These are phyloP conservation scores for Macroramphosus scolopax DNA, from an alignment of 2,797 vertebrate genomes.

Conservation along the genomic window DNA sequence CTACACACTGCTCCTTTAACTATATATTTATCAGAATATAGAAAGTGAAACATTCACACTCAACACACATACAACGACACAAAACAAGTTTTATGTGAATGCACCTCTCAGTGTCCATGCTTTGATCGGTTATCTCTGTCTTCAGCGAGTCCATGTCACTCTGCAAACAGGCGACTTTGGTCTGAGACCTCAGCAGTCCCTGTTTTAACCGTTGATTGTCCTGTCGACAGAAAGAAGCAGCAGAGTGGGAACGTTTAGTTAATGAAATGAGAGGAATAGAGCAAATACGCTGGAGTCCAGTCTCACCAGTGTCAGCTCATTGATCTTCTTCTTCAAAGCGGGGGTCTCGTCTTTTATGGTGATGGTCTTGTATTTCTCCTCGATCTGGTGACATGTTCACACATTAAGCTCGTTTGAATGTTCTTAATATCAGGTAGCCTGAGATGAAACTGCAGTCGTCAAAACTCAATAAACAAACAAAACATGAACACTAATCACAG, in stretches of 20 bases:
- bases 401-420: constrained; percentile 6
- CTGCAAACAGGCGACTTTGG: constrained; percentile 88
- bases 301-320: constrained; percentile 87
- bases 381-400: constrained; percentile 76
- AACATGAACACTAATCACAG: neutral
- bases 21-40: too few relatives aligned
- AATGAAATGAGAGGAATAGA: neutral
- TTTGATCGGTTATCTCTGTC: constrained; percentile 92
- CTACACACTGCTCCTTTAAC: too few relatives aligned
- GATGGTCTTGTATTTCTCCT: constrained; percentile 87
- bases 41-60: too few relatives aligned
- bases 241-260: neutral
- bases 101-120: constrained; percentile 89
- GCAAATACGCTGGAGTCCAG: too few relatives aligned
- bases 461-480: too few relatives aligned
- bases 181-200: constrained; percentile 92
- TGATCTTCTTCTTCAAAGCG: constrained; percentile 86
- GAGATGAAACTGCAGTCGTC: neutral
- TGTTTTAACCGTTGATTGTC: constrained; percentile 94
- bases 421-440: neutral
- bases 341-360: constrained; percentile 85
- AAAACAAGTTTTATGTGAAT: neutral
- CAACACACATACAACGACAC: too few relatives aligned
- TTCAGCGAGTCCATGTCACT: constrained; percentile 94
- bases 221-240: constrained; percentile 54